Evolutionary conservation across 2,888 invertebrate species (phyloP), one percentile per base, ranked within the genome.

Genomic region (Coenonympha arcania): DNA sequence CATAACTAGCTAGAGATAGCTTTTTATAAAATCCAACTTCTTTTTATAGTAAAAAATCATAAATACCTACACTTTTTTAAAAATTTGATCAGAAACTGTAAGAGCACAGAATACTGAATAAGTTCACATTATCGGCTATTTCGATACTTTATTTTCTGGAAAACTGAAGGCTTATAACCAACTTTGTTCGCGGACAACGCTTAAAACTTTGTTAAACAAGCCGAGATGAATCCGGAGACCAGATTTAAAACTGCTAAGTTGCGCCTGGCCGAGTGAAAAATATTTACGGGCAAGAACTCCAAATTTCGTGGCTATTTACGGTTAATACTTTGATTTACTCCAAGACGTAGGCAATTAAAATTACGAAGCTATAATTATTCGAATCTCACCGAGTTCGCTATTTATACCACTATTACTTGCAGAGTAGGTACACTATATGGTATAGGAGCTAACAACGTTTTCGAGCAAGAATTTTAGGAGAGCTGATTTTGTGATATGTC

Each of bases 161-260:
- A 11, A 20, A 39, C 22, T 20, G 20, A 20, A 43, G 31, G 30
- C 43, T 43, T 43, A 31, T 9, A 43, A 20, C 20, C 16, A 15
- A 33, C 20, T 20, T 43, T 20, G 43, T 43, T 31, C 22, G 43
- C 20, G n/a, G 43, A 31, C 15, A 33, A 31, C 20, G 11, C 33
- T 43, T 30, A 43, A 43, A 43, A 43, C 31, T 43, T 31, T 15
- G 22, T 43, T 43, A 43, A 43, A 33, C 22, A 31, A 43, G 20
- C 20, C 43, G 20, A 20, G 30, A 43, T 22, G 20, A 43, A 6
- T 28, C 28, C 18, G 28, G 9, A 18, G 43, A 43, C 31, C 31
- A 33, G 31, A 33, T 43, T 43, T 43, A 43, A 30, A 43, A 33
- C 31, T 30, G 19, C 30, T 28, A 30, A 41, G 16, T 26, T 19